Base-by-base conservation (phyloP, 1,140 invertebrate genomes). In the Tetramorium simillimum region DNA sequence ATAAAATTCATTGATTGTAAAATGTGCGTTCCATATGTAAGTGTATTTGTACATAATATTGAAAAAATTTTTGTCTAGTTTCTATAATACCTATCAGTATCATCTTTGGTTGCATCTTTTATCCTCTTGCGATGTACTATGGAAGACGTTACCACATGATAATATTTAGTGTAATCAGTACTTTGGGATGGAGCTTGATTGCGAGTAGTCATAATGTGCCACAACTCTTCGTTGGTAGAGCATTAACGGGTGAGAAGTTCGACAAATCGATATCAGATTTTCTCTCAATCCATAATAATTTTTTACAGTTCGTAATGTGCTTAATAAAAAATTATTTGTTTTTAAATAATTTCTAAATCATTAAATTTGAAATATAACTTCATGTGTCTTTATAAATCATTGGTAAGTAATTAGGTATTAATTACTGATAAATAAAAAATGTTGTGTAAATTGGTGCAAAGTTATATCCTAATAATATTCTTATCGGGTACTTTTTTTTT, bases 121-220 rank as follows among this genome's bases (percentile, higher is more conserved):
- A 88, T 56, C 40, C 85, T 18, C 75, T 88, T 10, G 84, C 76
- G 2, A 86, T 92, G 85, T 87, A 81, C 65, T 82, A 95, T 78
- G 96, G 96, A 18, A 88, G 96, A 72, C 95, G 94, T 90, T 77
- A 88, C 5, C 94, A 95, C 1, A 92, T 96, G 62, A 86, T 95
- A 14, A 76, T 94, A 7, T 88, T 92, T 5, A 91, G 94, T 2
- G 7, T 95, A 16, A 94, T 95, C 0, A 95, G 94, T 86, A 62
- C 95, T 14, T 33, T 94, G 21, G 95, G 96, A n/a, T 96, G 95
- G 95, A 60, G 95, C 2, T 37, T 94, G 0, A 95, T 96, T 69
- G 92, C 93, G 24, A 92, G 92, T 81, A 82, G 92, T 70, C 77
- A 92, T 53, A 86, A 65, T 72, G 76, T 93, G 40, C 7, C 75